A percentile compares a stretch with the other conserved stretches of the same genome.
Conservation (phyloP, 1,140 invertebrate genomes). For the Mya arenaria region DNA sequence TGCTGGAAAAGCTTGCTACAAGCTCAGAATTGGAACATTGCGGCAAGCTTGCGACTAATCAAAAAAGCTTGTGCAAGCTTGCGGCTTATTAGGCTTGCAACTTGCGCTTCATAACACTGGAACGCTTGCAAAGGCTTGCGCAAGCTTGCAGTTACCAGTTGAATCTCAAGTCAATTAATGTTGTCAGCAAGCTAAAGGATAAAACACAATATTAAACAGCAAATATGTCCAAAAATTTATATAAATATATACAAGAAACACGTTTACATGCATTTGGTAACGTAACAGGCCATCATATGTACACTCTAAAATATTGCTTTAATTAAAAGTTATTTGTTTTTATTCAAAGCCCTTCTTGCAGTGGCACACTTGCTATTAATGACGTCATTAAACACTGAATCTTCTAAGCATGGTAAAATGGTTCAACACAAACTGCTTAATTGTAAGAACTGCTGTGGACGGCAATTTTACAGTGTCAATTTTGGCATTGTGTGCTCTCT, state of each 20-base stretch:
- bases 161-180: too few species aligned
- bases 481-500: conserved; percentile 31
- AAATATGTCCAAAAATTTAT: too few species aligned
- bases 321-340: too few species aligned
- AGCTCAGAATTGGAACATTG: conserved; percentile 28
- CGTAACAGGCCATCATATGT: too few species aligned
- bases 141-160: not conserved
- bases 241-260: too few species aligned
- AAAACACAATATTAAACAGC: too few species aligned
- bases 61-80: conserved; percentile 44
- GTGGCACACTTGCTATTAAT: conserved; percentile 52
- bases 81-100: not conserved
- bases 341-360: conserved; percentile 25
- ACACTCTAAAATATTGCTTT: too few species aligned
- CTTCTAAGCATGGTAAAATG: conserved; percentile 10
- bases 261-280: too few species aligned
- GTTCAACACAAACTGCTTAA: conserved; percentile 29
- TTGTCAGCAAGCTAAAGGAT: too few species aligned
- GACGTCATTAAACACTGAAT: conserved; percentile 37
- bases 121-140: not conserved
- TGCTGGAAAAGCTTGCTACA: not conserved
- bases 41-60: too few species aligned
- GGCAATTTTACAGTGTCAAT: not conserved
- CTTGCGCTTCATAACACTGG: too few species aligned
- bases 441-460: not conserved